These are phyloP conservation scores for Molossus molossus DNA, from an alignment of 2,797 vertebrate genomes.

Conservation along the genomic window DNA sequence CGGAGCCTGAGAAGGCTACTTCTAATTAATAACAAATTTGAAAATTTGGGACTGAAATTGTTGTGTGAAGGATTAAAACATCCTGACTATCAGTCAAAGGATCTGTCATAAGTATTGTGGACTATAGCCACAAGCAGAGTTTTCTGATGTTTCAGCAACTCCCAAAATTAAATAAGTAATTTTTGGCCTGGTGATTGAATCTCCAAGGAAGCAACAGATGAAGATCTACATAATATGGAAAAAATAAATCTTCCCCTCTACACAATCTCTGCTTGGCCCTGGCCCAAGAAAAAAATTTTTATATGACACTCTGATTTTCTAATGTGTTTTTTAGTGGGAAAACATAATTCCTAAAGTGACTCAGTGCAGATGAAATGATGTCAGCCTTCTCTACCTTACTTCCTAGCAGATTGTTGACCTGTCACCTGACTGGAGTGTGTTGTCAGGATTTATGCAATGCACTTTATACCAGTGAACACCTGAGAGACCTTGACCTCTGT, in stretches of 20 bases:
- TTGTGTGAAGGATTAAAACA: conserved; percentile 77
- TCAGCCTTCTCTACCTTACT: conserved; percentile 52
- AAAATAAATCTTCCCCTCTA: conserved; percentile 32
- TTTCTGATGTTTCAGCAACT: conserved; percentile 55
- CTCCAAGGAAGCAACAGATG: conserved; percentile 52
- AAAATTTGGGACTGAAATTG: conserved; percentile 73
- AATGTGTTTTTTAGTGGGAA: not conserved
- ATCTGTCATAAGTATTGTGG: conserved; percentile 67
- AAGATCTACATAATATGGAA: conserved; percentile 37
- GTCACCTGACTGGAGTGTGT: conserved; percentile 43
- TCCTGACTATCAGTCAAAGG: conserved; percentile 69
- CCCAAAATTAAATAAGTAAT: conserved; percentile 58
- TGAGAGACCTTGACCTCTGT: conserved; percentile 71
- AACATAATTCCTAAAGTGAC: conserved; percentile 55
- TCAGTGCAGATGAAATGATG: conserved; percentile 17
- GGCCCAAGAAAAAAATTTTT: not conserved
- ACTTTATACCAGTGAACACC: conserved; percentile 58
- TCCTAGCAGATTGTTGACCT: conserved; percentile 67
- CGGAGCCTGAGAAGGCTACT: conserved; percentile 71
- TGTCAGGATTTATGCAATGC: conserved; percentile 65
- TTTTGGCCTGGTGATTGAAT: conserved; percentile 61
- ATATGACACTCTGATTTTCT: conserved; percentile 33
- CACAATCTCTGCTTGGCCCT: conserved; percentile 13
- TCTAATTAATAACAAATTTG: conserved; percentile 78
- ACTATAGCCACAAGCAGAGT: not conserved